Evolutionary conservation across 1,140 invertebrate species (phyloP).

Genomic region (Cylas formicarius): DNA sequence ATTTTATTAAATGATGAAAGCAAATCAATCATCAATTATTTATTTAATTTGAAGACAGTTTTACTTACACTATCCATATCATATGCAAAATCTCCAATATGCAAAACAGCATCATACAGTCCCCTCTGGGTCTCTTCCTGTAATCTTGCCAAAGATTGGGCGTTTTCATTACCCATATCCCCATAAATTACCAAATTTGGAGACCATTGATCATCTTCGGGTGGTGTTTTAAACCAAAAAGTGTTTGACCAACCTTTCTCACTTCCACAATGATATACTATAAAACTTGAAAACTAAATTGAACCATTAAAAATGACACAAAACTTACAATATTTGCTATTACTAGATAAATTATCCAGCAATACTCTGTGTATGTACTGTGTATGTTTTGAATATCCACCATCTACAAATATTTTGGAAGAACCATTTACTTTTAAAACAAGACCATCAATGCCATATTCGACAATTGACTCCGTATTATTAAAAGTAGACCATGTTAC

Average conservation of each 20-base stretch:
- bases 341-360: slow-evolving; percentile 43
- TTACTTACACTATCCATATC: slow-evolving; percentile 73
- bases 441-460: slow-evolving; percentile 63
- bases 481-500: slow-evolving; percentile 86
- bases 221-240: slow-evolving; percentile 68
- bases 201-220: slow-evolving; percentile 60
- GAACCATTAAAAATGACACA: too few relatives aligned
- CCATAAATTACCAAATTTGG: slow-evolving; percentile 80
- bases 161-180: slow-evolving; percentile 87
- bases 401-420: slow-evolving; percentile 67
- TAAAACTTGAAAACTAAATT: slow-evolving; percentile 18
- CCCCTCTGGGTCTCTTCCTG: slow-evolving; percentile 73
- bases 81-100: slow-evolving; percentile 95
- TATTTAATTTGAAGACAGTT: too few relatives aligned
- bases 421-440: slow-evolving; percentile 50
- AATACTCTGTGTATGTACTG: slow-evolving; percentile 78
- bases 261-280: slow-evolving; percentile 81
- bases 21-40: too few relatives aligned
- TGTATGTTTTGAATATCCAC: slow-evolving; percentile 56
- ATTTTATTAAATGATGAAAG: too few relatives aligned
- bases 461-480: slow-evolving; percentile 61
- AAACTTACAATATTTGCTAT: slow-evolving; percentile 45
- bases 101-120: slow-evolving; percentile 81
- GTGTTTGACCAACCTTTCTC: slow-evolving; percentile 67
- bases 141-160: slow-evolving; percentile 68